phyloP scores from a whole-genome alignment of 2,113 vertebrate genomes.

The Okapia johnstoni region DNA sequence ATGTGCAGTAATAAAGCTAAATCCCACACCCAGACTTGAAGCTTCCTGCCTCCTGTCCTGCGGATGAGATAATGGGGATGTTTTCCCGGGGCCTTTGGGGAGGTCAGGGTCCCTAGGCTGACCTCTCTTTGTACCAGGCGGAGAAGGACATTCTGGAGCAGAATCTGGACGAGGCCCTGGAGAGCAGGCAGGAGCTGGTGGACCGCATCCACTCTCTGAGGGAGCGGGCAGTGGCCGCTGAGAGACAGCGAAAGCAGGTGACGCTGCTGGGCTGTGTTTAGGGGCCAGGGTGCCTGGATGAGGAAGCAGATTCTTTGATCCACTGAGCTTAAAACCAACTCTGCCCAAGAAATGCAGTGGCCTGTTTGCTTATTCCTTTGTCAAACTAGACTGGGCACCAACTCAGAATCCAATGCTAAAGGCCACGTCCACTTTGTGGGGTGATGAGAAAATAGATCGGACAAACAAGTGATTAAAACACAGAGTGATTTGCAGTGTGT shows the following conservation, averaged over 20 bases:
- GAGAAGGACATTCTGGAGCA: conserved; percentile 86
- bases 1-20: accelerated
- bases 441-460: background rate
- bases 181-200: conserved; percentile 82
- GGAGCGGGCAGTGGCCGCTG: conserved; percentile 76
- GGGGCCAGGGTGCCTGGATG: accelerated
- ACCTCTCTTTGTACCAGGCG: conserved; percentile 54
- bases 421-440: background rate
- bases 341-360: accelerated
- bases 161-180: conserved; percentile 83
- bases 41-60: background rate
- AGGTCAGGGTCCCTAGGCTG: background rate
- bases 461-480: accelerated
- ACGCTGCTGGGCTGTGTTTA: accelerated
- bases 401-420: background rate
- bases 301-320: no score
- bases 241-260: conserved; percentile 81
- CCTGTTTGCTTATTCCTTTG: accelerated
- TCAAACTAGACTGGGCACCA: background rate
- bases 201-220: conserved; percentile 81
- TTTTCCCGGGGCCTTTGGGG: background rate
- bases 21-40: accelerated
- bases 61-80: accelerated
- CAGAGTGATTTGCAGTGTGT: accelerated
- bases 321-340: accelerated